Conservation (phyloP, 2,797 vertebrate genomes). For the Manis javanica region DNA sequence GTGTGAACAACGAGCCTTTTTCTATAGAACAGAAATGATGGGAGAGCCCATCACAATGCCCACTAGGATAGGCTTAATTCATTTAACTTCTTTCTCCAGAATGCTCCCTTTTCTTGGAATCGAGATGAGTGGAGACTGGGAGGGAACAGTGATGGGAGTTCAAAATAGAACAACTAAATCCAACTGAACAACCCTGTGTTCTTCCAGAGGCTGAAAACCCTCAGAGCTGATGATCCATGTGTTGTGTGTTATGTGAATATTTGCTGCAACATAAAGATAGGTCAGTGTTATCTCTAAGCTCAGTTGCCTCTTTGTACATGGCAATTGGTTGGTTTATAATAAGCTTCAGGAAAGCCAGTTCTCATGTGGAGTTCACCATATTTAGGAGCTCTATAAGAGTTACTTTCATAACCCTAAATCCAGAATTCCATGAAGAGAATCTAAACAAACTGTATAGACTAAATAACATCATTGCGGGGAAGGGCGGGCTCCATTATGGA, state of each 20-base stretch:
- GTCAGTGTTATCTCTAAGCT: neutral
- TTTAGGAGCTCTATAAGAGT: neutral
- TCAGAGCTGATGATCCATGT: neutral
- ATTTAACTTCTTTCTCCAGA: neutral
- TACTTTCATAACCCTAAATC: neutral
- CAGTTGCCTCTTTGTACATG: neutral
- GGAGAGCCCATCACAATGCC: neutral
- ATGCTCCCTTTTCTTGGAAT: neutral
- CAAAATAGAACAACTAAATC: neutral
- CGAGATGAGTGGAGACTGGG: neutral
- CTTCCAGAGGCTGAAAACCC: neutral
- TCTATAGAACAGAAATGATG: neutral
- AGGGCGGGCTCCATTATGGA: neutral
- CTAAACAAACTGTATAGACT: conserved; percentile 49
- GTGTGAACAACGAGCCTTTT: conserved; percentile 23
- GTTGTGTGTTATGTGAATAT: neutral
- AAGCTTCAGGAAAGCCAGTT: neutral
- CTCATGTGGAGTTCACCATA: neutral
- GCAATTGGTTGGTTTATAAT: neutral
- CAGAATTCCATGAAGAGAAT: conserved; percentile 7
- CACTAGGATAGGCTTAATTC: neutral
- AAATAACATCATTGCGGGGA: conserved; percentile 47
- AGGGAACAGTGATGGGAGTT: neutral
- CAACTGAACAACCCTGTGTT: neutral
- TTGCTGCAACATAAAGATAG: neutral